Percentiles rank a stretch among this genome's conserved stretches.
Conservation (phyloP, 2,113 vertebrate genomes). For the Microtus ochrogaster region DNA sequence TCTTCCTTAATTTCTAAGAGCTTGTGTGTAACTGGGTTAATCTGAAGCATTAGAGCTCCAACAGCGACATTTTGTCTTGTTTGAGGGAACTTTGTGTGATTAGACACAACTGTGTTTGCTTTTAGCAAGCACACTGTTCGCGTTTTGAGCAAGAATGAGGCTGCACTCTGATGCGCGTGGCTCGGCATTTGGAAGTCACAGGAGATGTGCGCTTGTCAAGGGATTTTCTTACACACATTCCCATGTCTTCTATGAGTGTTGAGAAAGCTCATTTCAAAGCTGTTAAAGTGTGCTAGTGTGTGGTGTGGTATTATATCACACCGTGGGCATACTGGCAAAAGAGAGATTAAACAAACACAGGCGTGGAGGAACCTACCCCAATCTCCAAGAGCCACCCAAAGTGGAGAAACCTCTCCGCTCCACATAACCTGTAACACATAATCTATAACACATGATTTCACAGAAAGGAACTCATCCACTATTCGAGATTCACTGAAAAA, state of each 20-base stretch:
- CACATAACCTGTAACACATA: background rate
- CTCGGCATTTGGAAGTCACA: constrained; percentile 55
- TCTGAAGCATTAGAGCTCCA: constrained; percentile 62
- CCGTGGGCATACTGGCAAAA: constrained; percentile 4
- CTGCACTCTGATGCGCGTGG: constrained; percentile 68
- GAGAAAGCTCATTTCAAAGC: constrained; percentile 79
- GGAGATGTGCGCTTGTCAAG: constrained; percentile 73
- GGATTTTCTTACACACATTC: constrained; percentile 75
- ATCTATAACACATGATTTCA: background rate
- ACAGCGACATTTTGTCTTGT: constrained; percentile 72
- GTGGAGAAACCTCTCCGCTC: background rate
- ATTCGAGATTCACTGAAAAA: background rate
- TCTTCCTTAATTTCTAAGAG: constrained; percentile 56
- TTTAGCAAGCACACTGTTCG: constrained; percentile 80
- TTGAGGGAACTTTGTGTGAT: constrained; percentile 64
- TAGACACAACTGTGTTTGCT: constrained; percentile 75
- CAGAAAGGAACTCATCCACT: background rate
- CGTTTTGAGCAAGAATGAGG: constrained; percentile 77
- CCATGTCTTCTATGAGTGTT: constrained; percentile 71
- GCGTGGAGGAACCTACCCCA: background rate
- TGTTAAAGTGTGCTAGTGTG: constrained; percentile 58
- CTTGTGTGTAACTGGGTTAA: constrained; percentile 58
- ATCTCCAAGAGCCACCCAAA: background rate
- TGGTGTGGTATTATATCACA: background rate
- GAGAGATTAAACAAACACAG: background rate